Evolutionary conservation across 2,888 invertebrate genomes (phyloP), one percentile per base, ranked within the genome.

Genomic region (Diadromus collaris): DNA sequence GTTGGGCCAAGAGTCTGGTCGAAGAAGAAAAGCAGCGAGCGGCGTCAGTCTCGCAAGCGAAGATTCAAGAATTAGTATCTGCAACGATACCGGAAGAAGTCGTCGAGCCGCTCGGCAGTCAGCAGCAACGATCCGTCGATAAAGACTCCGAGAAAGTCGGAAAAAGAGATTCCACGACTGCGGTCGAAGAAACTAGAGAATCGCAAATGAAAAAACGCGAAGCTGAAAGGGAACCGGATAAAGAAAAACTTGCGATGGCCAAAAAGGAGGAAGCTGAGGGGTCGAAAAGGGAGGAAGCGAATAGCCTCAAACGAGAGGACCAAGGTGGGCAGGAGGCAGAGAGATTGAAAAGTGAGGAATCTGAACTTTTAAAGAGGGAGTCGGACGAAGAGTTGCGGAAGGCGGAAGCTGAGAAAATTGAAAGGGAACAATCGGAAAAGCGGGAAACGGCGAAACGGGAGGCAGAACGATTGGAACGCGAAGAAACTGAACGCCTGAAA

Each of bases 271-370:
- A 84, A 78, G 63, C 75, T 27, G 70, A 78, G 73, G 63, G 74
- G 90, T 85, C 87, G 90, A 54, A 90, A 60, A 90, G 2, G 89
- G 72, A 73, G 90, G 58, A 90, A 61, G 90, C 2, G 89, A 72
- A 73, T 21, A 41, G 7, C 29, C 21, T 0, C 61, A 76, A 80
- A 78, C 29, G 27, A 2, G 27, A 29, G 3, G 65, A 32, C 32
- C 41, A 24, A n/a, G 76, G 58, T 16, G 51, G 54, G 32, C 61
- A 68, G 2, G 78, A 78, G 5, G 46, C 58, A 48, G 67, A 67
- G 32, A 76, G 67, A 21, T 79, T 82, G 6, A 83, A 80, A 32
- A 84, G 72, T 38, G 86, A 87, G 60, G 85, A 86, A 16, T 76
- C 86, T 83, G 65, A 72, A 27, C 48, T 19, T 27, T 21, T 54